These are phyloP conservation scores for Cosmorhoe ocellata DNA, from an alignment of 2,888 invertebrate genomes.

Conservation along the genomic window DNA sequence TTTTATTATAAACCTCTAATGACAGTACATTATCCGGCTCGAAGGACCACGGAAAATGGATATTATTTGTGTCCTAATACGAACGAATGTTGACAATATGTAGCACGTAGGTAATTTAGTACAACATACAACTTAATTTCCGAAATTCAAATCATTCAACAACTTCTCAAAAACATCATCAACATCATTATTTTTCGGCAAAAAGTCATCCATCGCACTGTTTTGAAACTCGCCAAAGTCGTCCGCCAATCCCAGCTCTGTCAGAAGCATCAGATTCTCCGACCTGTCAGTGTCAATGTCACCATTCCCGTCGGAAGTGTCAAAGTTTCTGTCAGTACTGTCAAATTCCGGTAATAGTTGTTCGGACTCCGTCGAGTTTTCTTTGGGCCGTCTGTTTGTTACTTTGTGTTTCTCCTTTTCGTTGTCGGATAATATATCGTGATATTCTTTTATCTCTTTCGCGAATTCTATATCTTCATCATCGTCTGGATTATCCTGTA, in stretches of 20 bases:
- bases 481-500: constrained; percentile 74
- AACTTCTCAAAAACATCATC: constrained; percentile 73
- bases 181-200: constrained; percentile 49
- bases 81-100: too few species aligned
- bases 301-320: constrained; percentile 45
- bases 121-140: constrained; percentile 44
- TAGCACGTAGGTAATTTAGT: too few species aligned
- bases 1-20: too few species aligned
- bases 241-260: constrained; percentile 82
- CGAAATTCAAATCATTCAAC: constrained; percentile 63
- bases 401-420: constrained; percentile 70
- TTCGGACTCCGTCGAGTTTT: constrained; percentile 63
- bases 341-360: constrained; percentile 65
- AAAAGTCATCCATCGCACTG: constrained; percentile 59
- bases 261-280: constrained; percentile 72
- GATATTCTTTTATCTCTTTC: constrained; percentile 74
- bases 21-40: too few species aligned
- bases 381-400: constrained; percentile 61
- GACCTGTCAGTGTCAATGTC: constrained; percentile 47
- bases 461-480: constrained; percentile 81
- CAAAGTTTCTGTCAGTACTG: constrained; percentile 38
- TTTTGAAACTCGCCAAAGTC: constrained; percentile 77
- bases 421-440: constrained; percentile 63
- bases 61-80: too few species aligned
- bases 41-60: too few species aligned